phyloP scores from a whole-genome alignment of 1,140 invertebrate genomes.

The Panagrolaimus sp. region DNA sequence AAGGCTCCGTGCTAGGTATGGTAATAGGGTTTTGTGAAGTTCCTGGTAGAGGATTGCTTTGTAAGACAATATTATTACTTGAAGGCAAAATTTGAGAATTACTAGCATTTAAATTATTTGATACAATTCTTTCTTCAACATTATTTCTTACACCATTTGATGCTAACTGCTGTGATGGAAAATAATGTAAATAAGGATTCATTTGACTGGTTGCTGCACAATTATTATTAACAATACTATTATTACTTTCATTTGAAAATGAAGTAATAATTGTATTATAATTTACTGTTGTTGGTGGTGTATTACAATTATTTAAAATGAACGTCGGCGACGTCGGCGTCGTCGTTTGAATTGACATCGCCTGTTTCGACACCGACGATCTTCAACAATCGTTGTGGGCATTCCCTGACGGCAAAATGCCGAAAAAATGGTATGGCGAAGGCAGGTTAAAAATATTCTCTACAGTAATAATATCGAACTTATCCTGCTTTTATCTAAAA shows the following conservation, averaged over 20 bases:
- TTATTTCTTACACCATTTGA: too few relatives aligned
- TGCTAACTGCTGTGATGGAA: too few relatives aligned
- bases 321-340: conserved; percentile 7
- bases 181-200: neutral
- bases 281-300: too few relatives aligned
- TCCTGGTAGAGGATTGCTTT: neutral
- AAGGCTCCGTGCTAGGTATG: neutral
- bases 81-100: neutral
- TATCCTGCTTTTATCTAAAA: too few relatives aligned
- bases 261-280: too few relatives aligned
- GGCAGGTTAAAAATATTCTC: too few relatives aligned
- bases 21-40: neutral
- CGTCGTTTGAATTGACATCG: conserved; percentile 9
- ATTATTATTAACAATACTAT: neutral
- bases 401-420: too few relatives aligned
- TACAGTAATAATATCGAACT: too few relatives aligned
- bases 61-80: neutral
- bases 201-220: neutral
- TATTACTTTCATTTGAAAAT: too few relatives aligned
- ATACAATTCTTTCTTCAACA: neutral
- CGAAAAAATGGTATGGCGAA: too few relatives aligned
- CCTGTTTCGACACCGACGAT: neutral
- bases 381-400: too few relatives aligned
- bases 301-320: too few relatives aligned
- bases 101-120: neutral